These are phyloP conservation scores for Clinocottus analis DNA, from an alignment of 2,113 vertebrate genomes.

Conservation along the genomic window DNA sequence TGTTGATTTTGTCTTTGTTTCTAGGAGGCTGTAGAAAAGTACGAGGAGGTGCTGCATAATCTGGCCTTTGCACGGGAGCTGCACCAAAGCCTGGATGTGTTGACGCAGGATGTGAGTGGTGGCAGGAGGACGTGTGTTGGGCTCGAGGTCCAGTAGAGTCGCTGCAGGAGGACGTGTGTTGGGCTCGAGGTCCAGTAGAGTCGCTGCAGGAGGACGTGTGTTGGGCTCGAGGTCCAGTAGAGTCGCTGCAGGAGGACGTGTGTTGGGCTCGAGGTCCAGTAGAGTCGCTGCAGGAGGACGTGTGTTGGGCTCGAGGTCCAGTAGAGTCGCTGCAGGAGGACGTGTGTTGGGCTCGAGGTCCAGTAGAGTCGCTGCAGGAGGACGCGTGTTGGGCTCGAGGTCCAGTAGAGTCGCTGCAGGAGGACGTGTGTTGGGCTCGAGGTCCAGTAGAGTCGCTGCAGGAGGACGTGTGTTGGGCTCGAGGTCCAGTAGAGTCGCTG, in stretches of 20 bases:
- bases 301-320: no score
- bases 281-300: background rate
- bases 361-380: no score
- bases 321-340: no score
- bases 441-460: no score
- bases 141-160: background rate
- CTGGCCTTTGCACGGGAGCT: conserved; percentile 94
- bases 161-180: background rate
- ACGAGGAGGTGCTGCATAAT: conserved; percentile 93
- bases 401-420: no score
- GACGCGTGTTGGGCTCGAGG: no score
- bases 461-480: no score
- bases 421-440: no score
- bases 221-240: background rate
- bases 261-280: background rate
- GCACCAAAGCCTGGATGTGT: conserved; percentile 89
- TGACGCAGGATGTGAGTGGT: conserved; percentile 91
- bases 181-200: background rate
- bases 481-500: no score
- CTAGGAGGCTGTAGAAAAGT: conserved; percentile 93
- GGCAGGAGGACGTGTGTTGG: background rate
- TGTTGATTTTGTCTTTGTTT: background rate
- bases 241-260: background rate
- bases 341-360: no score
- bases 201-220: background rate